Evolutionary conservation across 2,113 vertebrate species (phyloP).

Genomic region (Heliornis fulica): DNA sequence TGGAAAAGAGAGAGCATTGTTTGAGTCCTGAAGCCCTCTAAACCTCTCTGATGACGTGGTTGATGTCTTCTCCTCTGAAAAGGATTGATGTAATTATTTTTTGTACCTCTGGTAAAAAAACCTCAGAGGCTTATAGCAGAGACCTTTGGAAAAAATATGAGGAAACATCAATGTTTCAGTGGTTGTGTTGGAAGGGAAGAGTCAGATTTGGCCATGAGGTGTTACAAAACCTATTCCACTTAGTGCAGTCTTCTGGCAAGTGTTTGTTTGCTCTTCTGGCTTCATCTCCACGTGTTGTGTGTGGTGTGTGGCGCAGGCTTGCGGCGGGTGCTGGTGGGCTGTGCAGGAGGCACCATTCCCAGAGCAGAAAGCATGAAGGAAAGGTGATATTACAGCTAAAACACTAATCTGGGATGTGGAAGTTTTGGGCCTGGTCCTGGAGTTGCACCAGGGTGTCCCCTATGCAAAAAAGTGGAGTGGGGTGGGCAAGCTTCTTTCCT

Average conservation of each 20-base stretch:
- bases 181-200: background rate
- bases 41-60: background rate
- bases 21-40: background rate
- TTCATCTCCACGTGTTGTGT: background rate
- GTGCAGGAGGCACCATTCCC: background rate
- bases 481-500: background rate
- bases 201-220: background rate
- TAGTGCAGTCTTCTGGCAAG: background rate
- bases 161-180: background rate
- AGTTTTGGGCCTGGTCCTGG: background rate
- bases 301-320: background rate
- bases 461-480: background rate
- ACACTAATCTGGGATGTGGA: background rate
- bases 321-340: background rate
- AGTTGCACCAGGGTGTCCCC: accelerated
- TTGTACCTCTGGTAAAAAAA: background rate
- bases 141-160: background rate
- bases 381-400: background rate
- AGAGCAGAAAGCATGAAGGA: background rate
- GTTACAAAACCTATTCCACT: background rate
- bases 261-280: background rate
- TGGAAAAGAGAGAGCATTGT: background rate
- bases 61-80: background rate
- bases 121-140: background rate
- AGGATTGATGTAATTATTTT: background rate